Evolutionary conservation across 2,888 invertebrate genomes (phyloP), one percentile per base, ranked within the genome.

Genomic region (Napeogenes sylphis): DNA sequence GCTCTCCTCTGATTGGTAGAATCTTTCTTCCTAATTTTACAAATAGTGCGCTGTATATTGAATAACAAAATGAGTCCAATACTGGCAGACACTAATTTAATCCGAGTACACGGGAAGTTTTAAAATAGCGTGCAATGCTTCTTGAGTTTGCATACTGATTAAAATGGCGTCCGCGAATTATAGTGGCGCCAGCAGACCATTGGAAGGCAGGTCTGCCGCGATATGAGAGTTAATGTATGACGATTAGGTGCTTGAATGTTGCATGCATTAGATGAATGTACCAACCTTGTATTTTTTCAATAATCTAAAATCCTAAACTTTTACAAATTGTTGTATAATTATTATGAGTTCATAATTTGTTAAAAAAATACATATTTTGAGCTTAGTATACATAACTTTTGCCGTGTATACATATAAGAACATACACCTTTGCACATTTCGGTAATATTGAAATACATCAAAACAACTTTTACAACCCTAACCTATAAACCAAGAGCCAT

Each of bases 101-200:
- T 45, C 21, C 51, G 46, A 55, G 54, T 58, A 61, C 62, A 64
- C 62, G 62, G 59, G 62, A 65, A 58, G 63, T 60, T 58, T 64
- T 63, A 64, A 68, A 68, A 61, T 65, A 66, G 45, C 64, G 55
- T 59, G 55, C 45, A 55, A 61, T 46, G 58, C 66, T 66, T 62
- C 64, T 64, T 62, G 69, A 68, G 62, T 66, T 65, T 64, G 61
- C 67, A 63, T 68, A 65, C 65, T 70, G 70, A 73, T 73, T 51
- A 30, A 72, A 71, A 71, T 71, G 67, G 68, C 65, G 63, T 69
- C 69, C 65, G 69, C 68, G 61, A 70, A 70, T 68, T 57, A 61
- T 56, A 59, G 64, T 67, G 72, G 71, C 73, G 72, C 73, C 72
- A 64, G 65, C 56, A 32, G 56, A 58, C 45, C 56, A 33, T 54